A percentile compares a stretch with the other conserved stretches of the same genome.
These are phyloP conservation scores for Dascillus cervinus DNA, from an alignment of 2,888 invertebrate genomes.

Conservation along the genomic window DNA sequence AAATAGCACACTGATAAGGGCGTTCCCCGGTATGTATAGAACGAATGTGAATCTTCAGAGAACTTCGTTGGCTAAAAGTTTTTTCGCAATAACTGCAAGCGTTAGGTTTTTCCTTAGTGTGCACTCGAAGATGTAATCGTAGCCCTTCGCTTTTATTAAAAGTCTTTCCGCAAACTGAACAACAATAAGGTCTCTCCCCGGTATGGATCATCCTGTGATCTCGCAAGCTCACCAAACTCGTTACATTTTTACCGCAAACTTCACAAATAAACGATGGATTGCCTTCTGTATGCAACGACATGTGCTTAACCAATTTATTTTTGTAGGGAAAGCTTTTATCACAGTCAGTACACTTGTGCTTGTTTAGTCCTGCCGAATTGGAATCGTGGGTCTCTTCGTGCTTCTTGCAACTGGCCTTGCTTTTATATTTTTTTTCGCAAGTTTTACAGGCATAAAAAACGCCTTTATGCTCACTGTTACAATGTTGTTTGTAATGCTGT, in stretches of 20 bases:
- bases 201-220: constrained; percentile 2
- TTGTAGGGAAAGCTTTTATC: constrained; percentile 14
- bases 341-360: constrained; percentile 29
- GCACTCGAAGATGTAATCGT: constrained; percentile 8
- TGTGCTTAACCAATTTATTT: constrained; percentile 14
- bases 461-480: constrained; percentile 40
- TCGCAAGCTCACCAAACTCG: not conserved
- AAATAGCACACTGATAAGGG: constrained; percentile 23
- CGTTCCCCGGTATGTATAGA: constrained; percentile 20
- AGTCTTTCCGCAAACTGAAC: constrained; percentile 39
- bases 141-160: constrained; percentile 43
- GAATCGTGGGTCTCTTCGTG: constrained; percentile 2
- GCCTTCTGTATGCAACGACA: constrained; percentile 10
- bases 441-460: constrained; percentile 39
- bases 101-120: constrained; percentile 10
- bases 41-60: constrained; percentile 8
- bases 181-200: constrained; percentile 43
- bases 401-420: not conserved
- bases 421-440: constrained; percentile 8
- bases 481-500: too few species aligned
- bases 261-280: constrained; percentile 11
- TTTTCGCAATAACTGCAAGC: constrained; percentile 17
- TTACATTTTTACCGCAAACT: constrained; percentile 9
- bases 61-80: constrained; percentile 12
- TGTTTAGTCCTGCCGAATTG: not conserved